Percentiles rank a stretch among this genome's conserved stretches.
Conservation (phyloP, 1,140 invertebrate species). For the Solenopsis fugax region DNA sequence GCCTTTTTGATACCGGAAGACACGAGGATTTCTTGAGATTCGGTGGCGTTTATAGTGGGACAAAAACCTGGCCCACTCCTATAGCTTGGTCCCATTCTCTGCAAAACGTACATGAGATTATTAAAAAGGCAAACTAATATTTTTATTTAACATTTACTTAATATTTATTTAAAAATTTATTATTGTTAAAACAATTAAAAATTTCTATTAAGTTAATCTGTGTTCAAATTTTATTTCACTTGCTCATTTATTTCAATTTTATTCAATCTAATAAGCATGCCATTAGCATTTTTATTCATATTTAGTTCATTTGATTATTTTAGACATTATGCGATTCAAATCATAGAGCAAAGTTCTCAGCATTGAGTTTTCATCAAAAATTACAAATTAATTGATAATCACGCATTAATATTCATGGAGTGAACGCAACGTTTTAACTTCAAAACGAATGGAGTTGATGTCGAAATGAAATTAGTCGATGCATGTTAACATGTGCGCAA, state of each 20-base stretch:
- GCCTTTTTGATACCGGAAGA: slow-evolving; percentile 95
- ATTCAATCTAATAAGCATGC: not conserved
- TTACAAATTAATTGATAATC: slow-evolving; percentile 60
- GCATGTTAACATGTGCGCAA: slow-evolving; percentile 47
- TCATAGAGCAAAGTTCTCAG: slow-evolving; percentile 34
- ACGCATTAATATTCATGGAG: slow-evolving; percentile 44
- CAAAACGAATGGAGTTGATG: slow-evolving; percentile 52
- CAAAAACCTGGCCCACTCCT: slow-evolving; percentile 97
- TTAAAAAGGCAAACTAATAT: slow-evolving; percentile 22
- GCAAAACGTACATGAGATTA: slow-evolving; percentile 77
- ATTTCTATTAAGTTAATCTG: not conserved
- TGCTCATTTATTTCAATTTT: not conserved
- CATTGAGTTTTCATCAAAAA: slow-evolving; percentile 46
- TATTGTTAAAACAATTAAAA: not conserved
- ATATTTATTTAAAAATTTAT: not conserved
- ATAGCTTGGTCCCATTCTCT: slow-evolving; percentile 96
- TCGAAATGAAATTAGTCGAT: slow-evolving; percentile 54
- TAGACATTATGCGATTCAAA: slow-evolving; percentile 30
- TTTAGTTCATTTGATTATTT: slow-evolving; percentile 22
- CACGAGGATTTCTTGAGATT: slow-evolving; percentile 95
- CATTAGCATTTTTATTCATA: not conserved
- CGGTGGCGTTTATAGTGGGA: slow-evolving; percentile 96
- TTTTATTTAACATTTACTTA: not conserved
- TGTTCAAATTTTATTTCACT: not conserved
- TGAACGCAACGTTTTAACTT: slow-evolving; percentile 41